A percentile compares a stretch with the other conserved stretches of the same genome.
Evolutionary conservation across 53 echinoderm and acorn worm species (phyloP).

Genomic region (Henricia sp.): DNA sequence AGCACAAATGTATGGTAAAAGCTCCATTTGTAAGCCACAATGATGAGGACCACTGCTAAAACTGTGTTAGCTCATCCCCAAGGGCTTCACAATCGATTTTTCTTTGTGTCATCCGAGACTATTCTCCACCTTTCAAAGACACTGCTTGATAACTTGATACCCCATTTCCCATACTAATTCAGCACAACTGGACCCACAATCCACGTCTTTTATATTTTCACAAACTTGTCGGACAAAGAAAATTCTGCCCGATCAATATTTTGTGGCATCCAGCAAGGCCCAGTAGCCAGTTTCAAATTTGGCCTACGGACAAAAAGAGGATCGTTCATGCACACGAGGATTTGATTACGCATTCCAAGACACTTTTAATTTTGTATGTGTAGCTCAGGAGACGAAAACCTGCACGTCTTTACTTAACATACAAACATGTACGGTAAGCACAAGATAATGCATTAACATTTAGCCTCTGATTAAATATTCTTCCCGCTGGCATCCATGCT

Average conservation of each 20-base stretch:
- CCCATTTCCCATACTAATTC: not conserved
- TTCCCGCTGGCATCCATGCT: constrained; percentile 12
- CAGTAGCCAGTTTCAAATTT: not conserved
- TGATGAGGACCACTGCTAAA: not conserved
- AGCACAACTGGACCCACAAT: not conserved
- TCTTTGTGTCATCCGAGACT: constrained; percentile 54
- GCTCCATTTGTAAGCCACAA: too few relatives aligned
- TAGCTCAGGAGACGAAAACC: constrained; percentile 3
- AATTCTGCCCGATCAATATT: constrained; percentile 34
- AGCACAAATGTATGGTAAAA: too few relatives aligned
- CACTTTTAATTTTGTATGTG: constrained; percentile 39
- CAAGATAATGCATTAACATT: constrained; percentile 13
- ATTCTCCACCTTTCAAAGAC: constrained; percentile 10
- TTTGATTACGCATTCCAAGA: constrained; percentile 54
- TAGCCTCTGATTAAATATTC: not conserved
- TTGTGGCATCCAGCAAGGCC: constrained; percentile 4
- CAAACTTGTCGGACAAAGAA: constrained; percentile 10
- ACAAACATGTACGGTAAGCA: constrained; percentile 12
- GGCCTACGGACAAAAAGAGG: constrained; percentile 1
- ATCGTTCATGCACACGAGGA: constrained; percentile 3
- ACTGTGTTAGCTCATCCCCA: not conserved
- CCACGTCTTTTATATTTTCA: not conserved
- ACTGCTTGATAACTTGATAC: constrained; percentile 33
- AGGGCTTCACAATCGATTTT: constrained; percentile 34
- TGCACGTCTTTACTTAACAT: not conserved